Conservation (phyloP, 2,113 vertebrate species). For the Aix galericulata region DNA sequence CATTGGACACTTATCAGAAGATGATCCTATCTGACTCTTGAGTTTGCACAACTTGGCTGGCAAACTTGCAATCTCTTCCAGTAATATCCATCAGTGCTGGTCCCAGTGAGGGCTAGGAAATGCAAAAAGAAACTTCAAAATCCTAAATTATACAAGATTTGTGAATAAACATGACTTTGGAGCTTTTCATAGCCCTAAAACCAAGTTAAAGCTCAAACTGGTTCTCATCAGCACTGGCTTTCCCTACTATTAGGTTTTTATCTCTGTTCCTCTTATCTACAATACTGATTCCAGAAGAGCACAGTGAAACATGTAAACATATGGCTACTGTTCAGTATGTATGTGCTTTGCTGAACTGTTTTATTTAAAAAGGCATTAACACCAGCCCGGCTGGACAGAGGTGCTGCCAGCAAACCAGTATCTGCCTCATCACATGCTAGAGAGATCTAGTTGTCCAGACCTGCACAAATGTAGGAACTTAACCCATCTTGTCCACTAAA, state of each 20-base stretch:
- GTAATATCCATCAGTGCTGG: neutral
- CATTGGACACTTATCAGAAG: neutral
- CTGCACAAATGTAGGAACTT: neutral
- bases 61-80: neutral
- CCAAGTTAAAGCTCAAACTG: neutral
- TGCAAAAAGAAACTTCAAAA: neutral
- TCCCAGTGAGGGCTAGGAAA: neutral
- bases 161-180: neutral
- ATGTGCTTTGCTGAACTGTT: neutral
- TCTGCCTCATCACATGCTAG: neutral
- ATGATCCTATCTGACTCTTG: neutral
- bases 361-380: neutral
- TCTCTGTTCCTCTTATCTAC: neutral
- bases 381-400: neutral
- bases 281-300: neutral
- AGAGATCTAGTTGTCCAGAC: neutral
- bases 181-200: neutral
- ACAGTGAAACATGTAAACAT: neutral
- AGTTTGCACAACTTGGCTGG: neutral
- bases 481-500: neutral
- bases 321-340: conserved; percentile 13
- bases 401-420: neutral
- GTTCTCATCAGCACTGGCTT: neutral
- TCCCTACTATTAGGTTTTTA: neutral
- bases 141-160: neutral